Conservation (phyloP, 2,797 vertebrate genomes). For the Acanthis flammea region DNA sequence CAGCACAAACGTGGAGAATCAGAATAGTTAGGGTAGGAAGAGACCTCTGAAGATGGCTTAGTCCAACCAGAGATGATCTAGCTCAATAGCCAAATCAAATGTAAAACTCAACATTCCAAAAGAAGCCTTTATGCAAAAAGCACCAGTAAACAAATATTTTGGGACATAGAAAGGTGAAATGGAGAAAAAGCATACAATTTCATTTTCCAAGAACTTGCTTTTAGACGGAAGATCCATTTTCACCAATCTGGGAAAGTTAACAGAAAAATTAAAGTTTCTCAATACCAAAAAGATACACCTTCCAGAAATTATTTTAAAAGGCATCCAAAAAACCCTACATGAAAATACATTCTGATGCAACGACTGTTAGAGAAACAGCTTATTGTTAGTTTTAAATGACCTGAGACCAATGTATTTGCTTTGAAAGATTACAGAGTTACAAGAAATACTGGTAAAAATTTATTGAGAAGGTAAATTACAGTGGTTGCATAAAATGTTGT, state of each 20-base stretch:
- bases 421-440: background rate
- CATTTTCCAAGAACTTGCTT: background rate
- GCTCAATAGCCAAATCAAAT: background rate
- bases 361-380: background rate
- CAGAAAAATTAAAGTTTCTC: background rate
- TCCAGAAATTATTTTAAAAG: background rate
- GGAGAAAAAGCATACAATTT: background rate
- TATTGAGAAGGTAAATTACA: background rate
- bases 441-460: background rate
- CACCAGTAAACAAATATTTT: background rate
- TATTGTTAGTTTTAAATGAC: background rate
- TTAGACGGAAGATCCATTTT: background rate
- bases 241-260: background rate
- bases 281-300: background rate
- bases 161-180: background rate
- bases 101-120: background rate
- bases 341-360: background rate
- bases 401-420: background rate
- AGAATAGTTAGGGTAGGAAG: background rate
- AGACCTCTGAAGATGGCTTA: background rate
- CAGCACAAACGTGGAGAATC: background rate
- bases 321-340: accelerated
- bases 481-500: background rate
- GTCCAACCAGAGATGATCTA: background rate
- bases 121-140: background rate